These are phyloP conservation scores for Habropoda laboriosa DNA, from an alignment of 1,140 invertebrate species.

Conservation along the genomic window DNA sequence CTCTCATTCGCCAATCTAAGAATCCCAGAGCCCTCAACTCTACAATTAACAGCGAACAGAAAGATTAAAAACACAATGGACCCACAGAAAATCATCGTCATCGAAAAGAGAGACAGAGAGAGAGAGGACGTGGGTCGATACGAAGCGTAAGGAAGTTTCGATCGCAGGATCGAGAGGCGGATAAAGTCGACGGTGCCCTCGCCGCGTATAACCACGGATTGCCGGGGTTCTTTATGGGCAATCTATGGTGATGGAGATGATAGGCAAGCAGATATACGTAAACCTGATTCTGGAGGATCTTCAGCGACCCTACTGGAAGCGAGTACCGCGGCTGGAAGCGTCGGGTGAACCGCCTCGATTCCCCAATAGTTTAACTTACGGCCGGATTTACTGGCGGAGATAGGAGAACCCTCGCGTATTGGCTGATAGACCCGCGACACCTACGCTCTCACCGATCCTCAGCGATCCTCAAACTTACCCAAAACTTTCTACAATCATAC, in stretches of 20 bases:
- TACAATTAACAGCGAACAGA: too few relatives aligned
- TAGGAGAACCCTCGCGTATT: constrained; percentile 76
- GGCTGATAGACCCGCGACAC: constrained; percentile 77
- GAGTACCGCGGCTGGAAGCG: constrained; percentile 52
- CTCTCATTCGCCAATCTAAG: too few relatives aligned
- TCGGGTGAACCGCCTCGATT: constrained; percentile 73
- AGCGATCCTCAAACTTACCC: constrained; percentile 70
- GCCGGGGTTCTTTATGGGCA: constrained; percentile 81
- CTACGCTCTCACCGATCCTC: constrained; percentile 66
- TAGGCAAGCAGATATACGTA: constrained; percentile 81
- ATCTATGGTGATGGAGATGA: constrained; percentile 83
- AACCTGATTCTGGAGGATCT: constrained; percentile 80
- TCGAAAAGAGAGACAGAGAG: background rate
- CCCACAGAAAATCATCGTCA: constrained; percentile 3
- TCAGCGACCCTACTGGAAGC: constrained; percentile 66
- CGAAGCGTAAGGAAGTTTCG: constrained; percentile 46
- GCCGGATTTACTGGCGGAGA: constrained; percentile 81
- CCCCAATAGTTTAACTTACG: constrained; percentile 82
- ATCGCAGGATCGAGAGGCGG: constrained; percentile 53
- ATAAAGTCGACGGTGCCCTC: constrained; percentile 51
- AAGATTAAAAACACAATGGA: constrained; percentile 2
- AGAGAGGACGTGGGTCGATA: constrained; percentile 28
- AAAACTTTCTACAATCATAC: background rate
- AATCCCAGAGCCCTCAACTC: too few relatives aligned
- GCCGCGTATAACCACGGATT: constrained; percentile 81